A percentile compares a stretch with the other conserved stretches of the same genome.
Conservation (phyloP, 2,888 invertebrate species). For the Limnephilus rhombicus region DNA sequence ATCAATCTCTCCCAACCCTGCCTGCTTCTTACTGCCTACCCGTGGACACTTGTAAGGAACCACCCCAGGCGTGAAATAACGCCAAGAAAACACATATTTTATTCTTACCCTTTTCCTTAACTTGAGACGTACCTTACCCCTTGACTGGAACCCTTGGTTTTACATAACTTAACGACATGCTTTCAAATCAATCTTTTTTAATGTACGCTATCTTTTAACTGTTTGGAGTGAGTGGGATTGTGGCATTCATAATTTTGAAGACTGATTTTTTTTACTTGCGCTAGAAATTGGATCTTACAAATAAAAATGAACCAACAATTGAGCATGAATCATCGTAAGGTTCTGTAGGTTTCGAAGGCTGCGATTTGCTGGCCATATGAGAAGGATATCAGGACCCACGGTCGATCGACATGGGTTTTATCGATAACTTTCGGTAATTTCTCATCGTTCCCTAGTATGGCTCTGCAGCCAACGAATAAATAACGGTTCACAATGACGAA, state of each 20-base stretch:
- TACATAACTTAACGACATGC: background rate
- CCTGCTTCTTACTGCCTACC: too few species aligned
- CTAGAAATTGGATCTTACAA: background rate
- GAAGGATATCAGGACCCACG: too few species aligned
- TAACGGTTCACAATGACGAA: too few species aligned
- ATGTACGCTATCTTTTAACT: background rate
- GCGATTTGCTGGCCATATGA: too few species aligned
- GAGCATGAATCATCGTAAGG: background rate
- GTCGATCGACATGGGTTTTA: too few species aligned
- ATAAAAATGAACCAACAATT: background rate
- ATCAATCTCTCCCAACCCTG: constrained; percentile 30
- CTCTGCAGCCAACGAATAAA: too few species aligned
- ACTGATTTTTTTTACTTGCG: background rate
- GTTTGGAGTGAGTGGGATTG: background rate
- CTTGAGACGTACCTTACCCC: background rate
- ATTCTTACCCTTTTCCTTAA: constrained; percentile 1
- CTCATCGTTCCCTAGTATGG: too few species aligned
- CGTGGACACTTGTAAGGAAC: background rate
- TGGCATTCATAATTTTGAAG: background rate
- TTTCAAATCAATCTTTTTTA: background rate
- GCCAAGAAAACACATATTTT: constrained; percentile 26
- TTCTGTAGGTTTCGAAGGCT: too few species aligned
- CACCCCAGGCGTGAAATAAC: constrained; percentile 27
- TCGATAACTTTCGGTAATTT: too few species aligned
- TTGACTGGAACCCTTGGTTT: background rate